Percentiles rank a stretch among this genome's conserved stretches.
Conservation (phyloP, 2,797 vertebrate species). For the Acropternis orthonyx region DNA sequence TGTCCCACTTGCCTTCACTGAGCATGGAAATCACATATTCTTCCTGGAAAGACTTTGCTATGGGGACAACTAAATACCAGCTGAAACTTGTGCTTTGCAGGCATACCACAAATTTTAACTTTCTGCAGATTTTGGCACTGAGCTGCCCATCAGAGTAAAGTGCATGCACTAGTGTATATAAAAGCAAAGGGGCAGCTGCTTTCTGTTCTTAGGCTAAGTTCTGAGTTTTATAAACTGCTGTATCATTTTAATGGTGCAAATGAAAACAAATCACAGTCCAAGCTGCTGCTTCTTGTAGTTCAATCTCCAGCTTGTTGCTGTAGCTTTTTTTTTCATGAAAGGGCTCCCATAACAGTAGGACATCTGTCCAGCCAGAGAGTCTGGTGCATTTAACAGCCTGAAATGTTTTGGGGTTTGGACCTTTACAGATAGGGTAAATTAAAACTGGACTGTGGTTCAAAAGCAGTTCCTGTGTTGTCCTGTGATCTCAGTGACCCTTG, state of each 20-base stretch:
- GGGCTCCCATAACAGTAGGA: neutral
- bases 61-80: neutral
- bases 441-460: neutral
- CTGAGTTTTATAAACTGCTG: neutral
- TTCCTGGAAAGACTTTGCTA: neutral
- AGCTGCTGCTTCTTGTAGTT: neutral
- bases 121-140: neutral
- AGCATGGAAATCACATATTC: neutral
- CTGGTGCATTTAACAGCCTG: neutral
- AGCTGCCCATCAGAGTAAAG: neutral
- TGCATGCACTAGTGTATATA: neutral
- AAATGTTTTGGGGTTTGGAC: neutral
- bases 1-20: neutral
- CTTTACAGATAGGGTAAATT: conserved; percentile 17
- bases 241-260: neutral
- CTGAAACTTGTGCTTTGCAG: neutral
- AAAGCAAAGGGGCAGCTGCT: neutral
- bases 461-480: neutral
- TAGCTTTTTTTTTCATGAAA: neutral
- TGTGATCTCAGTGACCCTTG: conserved; percentile 3
- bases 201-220: neutral
- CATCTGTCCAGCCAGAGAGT: neutral
- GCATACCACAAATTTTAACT: neutral
- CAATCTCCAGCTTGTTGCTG: neutral
- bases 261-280: neutral